These are phyloP conservation scores for Machimus atricapillus DNA, from an alignment of 2,888 invertebrate species.

Conservation along the genomic window DNA sequence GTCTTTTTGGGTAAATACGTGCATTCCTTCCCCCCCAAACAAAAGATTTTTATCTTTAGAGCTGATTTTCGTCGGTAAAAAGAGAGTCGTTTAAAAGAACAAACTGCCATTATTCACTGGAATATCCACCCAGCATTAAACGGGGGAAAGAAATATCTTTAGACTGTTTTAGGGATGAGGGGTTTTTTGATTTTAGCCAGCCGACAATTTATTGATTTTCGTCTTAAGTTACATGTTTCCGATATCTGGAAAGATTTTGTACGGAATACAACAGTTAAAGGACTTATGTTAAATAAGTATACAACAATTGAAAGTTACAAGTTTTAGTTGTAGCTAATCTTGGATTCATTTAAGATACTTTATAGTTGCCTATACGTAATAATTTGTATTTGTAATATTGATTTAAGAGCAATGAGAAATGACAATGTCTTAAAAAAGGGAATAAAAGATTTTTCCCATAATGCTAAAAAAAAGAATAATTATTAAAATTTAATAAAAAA, in stretches of 20 bases:
- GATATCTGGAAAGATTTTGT: background rate
- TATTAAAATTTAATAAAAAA: too few relatives aligned
- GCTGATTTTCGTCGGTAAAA: slow-evolving; percentile 37
- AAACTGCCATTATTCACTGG: slow-evolving; percentile 42
- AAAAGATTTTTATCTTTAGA: slow-evolving; percentile 41
- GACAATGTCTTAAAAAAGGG: too few relatives aligned
- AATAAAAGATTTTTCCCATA: too few relatives aligned
- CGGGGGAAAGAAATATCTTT: background rate
- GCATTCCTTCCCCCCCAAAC: background rate
- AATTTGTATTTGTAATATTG: too few relatives aligned
- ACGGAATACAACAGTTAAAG: background rate
- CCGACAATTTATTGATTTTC: slow-evolving; percentile 37
- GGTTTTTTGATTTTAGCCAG: background rate
- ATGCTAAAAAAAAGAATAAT: too few relatives aligned
- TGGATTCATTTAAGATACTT: background rate
- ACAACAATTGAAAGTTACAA: background rate
- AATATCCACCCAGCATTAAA: background rate
- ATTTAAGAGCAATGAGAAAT: too few relatives aligned
- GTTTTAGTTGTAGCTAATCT: background rate
- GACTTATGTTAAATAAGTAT: background rate
- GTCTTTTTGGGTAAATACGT: slow-evolving; percentile 45
- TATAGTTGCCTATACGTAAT: background rate
- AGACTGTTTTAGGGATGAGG: background rate
- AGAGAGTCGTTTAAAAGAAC: slow-evolving; percentile 46
- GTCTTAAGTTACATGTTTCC: background rate